Base-by-base conservation (phyloP, 2,113 vertebrate genomes). In the Tautogolabrus adspersus region DNA sequence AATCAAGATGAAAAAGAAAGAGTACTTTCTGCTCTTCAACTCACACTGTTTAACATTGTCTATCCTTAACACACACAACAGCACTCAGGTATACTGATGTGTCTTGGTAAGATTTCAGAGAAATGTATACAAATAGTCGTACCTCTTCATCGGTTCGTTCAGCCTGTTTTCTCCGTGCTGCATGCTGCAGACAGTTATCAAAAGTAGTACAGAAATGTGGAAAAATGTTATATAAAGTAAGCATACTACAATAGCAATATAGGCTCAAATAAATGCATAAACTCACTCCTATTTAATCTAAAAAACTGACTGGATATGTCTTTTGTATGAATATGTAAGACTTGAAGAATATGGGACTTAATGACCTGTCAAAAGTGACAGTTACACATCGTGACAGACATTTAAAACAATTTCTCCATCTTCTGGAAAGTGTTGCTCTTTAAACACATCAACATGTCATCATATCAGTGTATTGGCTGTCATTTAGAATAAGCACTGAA, bases 21-120 rank as follows among this genome's bases (percentile, higher is more conserved):
- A 34, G 58, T 38, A 57, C 46, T 44, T 34, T 65, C n/a, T 74
- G 51, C 57, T 34, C 44, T 62, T 40, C 0, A 37, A 40, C 40
- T 51, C 59, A 22, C 34, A 8, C 30, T 46, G 69, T 78, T 77
- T 76, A 56, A 79, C 61, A 30, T 57, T 6, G 30, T 69, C 55
- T 66, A 21, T 64, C 6, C 30, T 5, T 23, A 79, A 78, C 87
- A 80, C 77, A 86, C 77, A n/a, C 83, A 77, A 0, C 10, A 75
- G 57, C 2, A 44, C 66, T 44, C 62, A 58, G 60, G 76, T 72
- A 5, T 57, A 75, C 51, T 15, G 34, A 18, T 54, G 66, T 55
- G 40, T 30, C 13, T 54, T 21, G 61, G 64, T 85, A 61, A 79
- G 63, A 74, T 46, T 68, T 64, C 21, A 58, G 67, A 81, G 64